Evolutionary conservation across 2,113 vertebrate species (phyloP).

Genomic region (Mobula hypostoma): DNA sequence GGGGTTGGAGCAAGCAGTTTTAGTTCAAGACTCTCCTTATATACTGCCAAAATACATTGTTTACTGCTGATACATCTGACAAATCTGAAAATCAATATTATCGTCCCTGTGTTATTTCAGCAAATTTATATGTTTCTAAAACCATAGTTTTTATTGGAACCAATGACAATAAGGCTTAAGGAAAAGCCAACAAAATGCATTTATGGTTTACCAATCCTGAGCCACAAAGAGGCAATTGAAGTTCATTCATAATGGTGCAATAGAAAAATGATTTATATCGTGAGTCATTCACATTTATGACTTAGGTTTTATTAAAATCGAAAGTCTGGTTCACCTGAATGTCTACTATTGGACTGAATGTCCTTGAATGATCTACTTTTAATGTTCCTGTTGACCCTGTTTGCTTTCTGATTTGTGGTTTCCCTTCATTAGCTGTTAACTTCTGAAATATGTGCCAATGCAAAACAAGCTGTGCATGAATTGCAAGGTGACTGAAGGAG

Average conservation of each 20-base stretch:
- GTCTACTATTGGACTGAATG: not conserved
- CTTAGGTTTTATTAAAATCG: not conserved
- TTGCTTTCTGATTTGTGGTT: not conserved
- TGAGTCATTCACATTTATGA: not conserved
- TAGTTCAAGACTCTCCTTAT: not conserved
- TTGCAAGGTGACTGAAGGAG: not conserved
- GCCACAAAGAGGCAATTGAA: not conserved
- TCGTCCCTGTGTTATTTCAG: not conserved
- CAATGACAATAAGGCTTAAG: not conserved
- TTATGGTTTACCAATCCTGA: not conserved
- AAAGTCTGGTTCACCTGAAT: not conserved
- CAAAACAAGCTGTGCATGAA: not conserved
- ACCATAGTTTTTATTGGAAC: not conserved
- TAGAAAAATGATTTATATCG: not conserved
- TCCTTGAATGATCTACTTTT: not conserved
- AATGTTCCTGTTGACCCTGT: not conserved
- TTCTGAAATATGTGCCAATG: not conserved
- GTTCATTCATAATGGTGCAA: not conserved
- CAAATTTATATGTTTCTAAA: not conserved
- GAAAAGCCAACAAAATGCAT: not conserved
- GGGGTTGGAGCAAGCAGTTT: not conserved
- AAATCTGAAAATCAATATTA: not conserved
- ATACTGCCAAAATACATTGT: not conserved
- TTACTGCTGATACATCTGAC: not conserved
- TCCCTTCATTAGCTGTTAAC: not conserved